Evolutionary conservation across 2,797 vertebrate genomes (phyloP), one percentile per base, ranked within the genome.

Genomic region (Argyrosomus regius): DNA sequence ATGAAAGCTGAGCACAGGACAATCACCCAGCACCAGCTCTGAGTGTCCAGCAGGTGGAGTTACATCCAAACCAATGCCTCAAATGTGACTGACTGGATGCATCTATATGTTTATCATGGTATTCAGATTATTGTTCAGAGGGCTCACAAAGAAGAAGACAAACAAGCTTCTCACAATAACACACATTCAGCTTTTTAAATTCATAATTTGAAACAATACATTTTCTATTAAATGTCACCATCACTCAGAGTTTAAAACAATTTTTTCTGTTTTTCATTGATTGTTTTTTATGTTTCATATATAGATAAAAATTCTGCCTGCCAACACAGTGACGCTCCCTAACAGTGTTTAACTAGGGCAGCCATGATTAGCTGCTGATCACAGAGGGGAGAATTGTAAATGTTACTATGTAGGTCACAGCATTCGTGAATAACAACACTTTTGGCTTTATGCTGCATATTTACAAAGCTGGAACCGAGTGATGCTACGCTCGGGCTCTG

Each of bases 41-140:
- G 82, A 95, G 93, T 80, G 72, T 95, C 84, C 97, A 97, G 83
- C 96, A 98, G 94, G 96, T 96, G 96, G 98, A 95, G 74, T 78
- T 95, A 41, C 95, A 84, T 49, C 28, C 89, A 79, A 85, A 85
- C 50, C 14, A 28, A 72, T 57, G 17, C 18, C 5, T 22, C 26
- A 53, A 28, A 52, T 4, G 22, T 0, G 5, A 5, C 45, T 68
- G 56, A 43, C 5, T 46, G 6, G 43, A 22, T 39, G 0, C 7
- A 46, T 62, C 24, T n/a, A 6, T 57, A 24, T 77, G 45, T 22
- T 58, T 20, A 46, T 63, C 18, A 69, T 59, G 11, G 18, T 3
- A 48, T 28, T 50, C 28, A 60, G 20, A 75, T 68, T 1, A 39
- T 18, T 75, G n/a, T 57, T 1, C n/a, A 16, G 4, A 35, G 3